Evolutionary conservation across 1,140 invertebrate genomes (phyloP).

Genomic region (Cydia strobilella): DNA sequence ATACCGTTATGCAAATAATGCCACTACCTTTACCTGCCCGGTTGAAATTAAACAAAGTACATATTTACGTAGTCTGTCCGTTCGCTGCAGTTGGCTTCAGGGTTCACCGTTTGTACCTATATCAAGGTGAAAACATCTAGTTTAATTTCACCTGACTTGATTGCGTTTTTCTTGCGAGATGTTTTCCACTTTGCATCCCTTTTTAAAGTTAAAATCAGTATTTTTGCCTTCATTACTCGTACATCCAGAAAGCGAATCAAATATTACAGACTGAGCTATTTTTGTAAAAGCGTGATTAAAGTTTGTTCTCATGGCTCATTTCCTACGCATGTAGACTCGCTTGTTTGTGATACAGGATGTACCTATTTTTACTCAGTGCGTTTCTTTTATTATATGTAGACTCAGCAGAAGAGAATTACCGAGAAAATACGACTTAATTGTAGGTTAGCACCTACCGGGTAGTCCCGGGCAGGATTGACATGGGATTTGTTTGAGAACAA

Average conservation of each 20-base stretch:
- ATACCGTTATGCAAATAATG: background rate
- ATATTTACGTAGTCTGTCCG: background rate
- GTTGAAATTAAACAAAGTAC: background rate
- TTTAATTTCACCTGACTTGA: conserved; percentile 5
- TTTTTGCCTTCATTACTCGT: background rate
- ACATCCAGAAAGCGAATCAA: background rate
- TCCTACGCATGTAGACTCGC: background rate
- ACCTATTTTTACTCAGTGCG: no score
- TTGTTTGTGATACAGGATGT: no score
- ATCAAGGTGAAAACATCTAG: background rate
- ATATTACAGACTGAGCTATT: background rate
- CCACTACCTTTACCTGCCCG: background rate
- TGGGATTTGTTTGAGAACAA: no score
- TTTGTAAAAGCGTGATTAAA: background rate
- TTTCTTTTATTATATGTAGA: no score
- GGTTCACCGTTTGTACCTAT: background rate
- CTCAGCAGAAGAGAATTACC: no score
- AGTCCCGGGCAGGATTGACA: no score
- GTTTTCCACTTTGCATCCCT: background rate
- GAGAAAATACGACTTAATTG: no score
- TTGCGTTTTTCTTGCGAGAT: conserved; percentile 11
- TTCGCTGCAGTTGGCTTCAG: background rate
- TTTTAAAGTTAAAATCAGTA: background rate
- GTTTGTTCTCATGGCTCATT: background rate
- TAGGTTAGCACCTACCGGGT: no score